Base-by-base conservation (phyloP, 2,113 vertebrate species). In the Ochotona princeps region DNA sequence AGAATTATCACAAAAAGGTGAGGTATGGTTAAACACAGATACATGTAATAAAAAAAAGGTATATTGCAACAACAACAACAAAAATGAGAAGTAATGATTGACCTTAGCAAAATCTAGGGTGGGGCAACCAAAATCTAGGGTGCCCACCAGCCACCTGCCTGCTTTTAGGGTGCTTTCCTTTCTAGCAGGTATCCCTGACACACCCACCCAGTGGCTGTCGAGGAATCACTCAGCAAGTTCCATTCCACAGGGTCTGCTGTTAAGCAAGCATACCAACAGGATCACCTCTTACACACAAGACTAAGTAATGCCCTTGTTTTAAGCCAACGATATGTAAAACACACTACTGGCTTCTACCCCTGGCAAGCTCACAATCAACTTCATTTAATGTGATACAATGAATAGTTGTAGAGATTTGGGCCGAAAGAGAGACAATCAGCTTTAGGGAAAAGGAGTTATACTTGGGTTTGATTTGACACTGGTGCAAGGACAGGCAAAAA, bases 341-440 rank as follows among this genome's bases (percentile, higher is more conserved):
- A 89, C 26, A 79, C 15, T 70, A 10, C 90, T 94, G 79, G 69
- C 60, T 89, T 83, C 85, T 69, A 66, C 54, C 32, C 81, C 80
- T 5, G 26, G 61, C 66, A 78, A 73, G 51, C 80, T 87, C 61
- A 35, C 76, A 18, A 81, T 61, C 70, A 85, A 49, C 51, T 86
- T 79, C 57, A 70, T 86, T 79, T 85, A 89, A 93, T 23, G 23
- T 26, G 0, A 25, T 25, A 60, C 8, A 17, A 21, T 38, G 67
- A 25, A n/a, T 32, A 54, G 65, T 75, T 88, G 57, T 18, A 26
- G 91, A 21, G 28, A 70, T 69, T 72, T 86, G 67, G 57, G 49
- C n/a, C 87, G 73, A 94, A 76, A 83, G 72, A 67, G 67, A 35
- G 88, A 93, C 54, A 93, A 85, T 81, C 38, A 92, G 30, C 26